These are phyloP conservation scores for Hipposideros larvatus DNA, from an alignment of 2,797 vertebrate species.

Conservation along the genomic window DNA sequence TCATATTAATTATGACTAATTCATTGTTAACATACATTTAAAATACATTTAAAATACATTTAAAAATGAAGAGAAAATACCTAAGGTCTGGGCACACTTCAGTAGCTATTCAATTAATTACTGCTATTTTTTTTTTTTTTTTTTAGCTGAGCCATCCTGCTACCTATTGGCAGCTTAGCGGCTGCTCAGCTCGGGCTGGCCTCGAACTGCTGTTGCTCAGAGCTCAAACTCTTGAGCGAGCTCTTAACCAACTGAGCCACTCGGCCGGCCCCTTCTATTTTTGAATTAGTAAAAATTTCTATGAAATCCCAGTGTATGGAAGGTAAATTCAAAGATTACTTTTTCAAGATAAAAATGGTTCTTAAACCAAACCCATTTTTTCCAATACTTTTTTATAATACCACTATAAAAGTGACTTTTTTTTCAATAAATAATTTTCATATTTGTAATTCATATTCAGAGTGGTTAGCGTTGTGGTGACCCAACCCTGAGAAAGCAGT, in stretches of 20 bases:
- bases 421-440: not conserved
- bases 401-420: not conserved
- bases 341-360: not conserved
- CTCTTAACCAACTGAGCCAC: too few species aligned
- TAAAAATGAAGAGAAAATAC: not conserved
- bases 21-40: not conserved
- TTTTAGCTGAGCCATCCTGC: too few species aligned
- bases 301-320: not conserved
- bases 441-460: not conserved
- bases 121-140: slow-evolving; percentile 39
- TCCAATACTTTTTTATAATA: not conserved
- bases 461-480: not conserved
- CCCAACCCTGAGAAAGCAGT: not conserved
- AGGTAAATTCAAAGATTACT: not conserved
- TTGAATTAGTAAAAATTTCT: not conserved
- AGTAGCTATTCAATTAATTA: not conserved
- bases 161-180: too few species aligned
- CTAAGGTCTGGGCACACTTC: not conserved
- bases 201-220: too few species aligned
- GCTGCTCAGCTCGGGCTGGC: too few species aligned
- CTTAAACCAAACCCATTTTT: not conserved
- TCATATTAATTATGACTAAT: not conserved
- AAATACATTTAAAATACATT: not conserved
- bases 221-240: too few species aligned
- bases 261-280: too few species aligned